Evolutionary conservation across 1,140 invertebrate species (phyloP).

Genomic region (Planococcus citri): DNA sequence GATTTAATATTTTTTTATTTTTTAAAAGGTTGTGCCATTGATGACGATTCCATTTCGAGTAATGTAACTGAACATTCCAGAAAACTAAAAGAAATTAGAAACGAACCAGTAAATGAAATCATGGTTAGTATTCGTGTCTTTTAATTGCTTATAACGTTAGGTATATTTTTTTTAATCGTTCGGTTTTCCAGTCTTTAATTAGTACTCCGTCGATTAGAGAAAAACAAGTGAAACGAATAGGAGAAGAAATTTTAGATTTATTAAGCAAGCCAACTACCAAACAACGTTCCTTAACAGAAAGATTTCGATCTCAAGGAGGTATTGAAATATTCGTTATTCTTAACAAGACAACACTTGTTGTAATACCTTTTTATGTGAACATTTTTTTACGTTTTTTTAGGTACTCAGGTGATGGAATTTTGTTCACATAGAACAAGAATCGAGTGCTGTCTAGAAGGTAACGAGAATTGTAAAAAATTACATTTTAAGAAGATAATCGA

Average conservation of each 20-base stretch:
- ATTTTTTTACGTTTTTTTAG: constrained; percentile 18
- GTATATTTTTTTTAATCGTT: constrained; percentile 23
- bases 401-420: constrained; percentile 75
- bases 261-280: constrained; percentile 92
- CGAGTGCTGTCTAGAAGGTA: constrained; percentile 59
- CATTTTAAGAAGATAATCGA: constrained; percentile 98
- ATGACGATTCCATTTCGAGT: neutral
- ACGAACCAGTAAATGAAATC: constrained; percentile 47
- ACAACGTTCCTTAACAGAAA: constrained; percentile 81
- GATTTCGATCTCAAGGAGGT: constrained; percentile 88
- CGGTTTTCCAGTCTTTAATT: constrained; percentile 57
- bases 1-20: neutral
- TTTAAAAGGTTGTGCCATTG: neutral
- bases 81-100: constrained; percentile 34
- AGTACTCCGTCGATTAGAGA: constrained; percentile 88
- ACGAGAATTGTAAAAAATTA: constrained; percentile 66
- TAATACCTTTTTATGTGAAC: no score
- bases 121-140: constrained; percentile 40
- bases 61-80: constrained; percentile 12
- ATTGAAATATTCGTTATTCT: no score
- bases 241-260: constrained; percentile 89
- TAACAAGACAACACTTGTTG: no score
- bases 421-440: constrained; percentile 86
- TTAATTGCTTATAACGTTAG: neutral
- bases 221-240: constrained; percentile 87